Evolutionary conservation across 2,888 invertebrate species (phyloP).

Genomic region (Baccha elongata): DNA sequence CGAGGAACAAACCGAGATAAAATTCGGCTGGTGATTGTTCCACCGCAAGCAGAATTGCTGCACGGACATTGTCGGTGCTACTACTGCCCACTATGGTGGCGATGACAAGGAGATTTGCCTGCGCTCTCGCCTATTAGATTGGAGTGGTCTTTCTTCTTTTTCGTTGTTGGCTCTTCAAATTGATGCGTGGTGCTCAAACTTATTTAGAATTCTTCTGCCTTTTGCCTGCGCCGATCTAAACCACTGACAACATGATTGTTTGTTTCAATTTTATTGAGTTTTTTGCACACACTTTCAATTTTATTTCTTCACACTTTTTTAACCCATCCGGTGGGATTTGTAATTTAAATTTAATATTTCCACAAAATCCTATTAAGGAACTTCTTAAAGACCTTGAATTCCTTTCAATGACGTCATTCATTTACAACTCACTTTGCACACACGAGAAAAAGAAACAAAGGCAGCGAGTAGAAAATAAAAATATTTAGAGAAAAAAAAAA

Average conservation of each 20-base stretch:
- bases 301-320: not conserved
- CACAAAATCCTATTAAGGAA: conserved; percentile 32
- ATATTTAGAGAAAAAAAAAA: conserved; percentile 32
- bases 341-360: conserved; percentile 12
- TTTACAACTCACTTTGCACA: conserved; percentile 63
- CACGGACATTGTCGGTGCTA: conserved; percentile 84
- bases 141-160: conserved; percentile 30
- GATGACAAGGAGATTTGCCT: conserved; percentile 1
- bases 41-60: conserved; percentile 93
- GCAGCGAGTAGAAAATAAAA: conserved; percentile 53
- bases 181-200: conserved; percentile 30
- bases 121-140: conserved; percentile 30
- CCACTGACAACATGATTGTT: conserved; percentile 50
- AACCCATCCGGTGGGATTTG: not conserved
- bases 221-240: conserved; percentile 50
- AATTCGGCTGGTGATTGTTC: conserved; percentile 97
- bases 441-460: conserved; percentile 60
- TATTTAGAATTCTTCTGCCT: conserved; percentile 17
- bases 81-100: not conserved
- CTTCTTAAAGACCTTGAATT: conserved; percentile 80
- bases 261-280: conserved; percentile 37
- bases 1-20: conserved; percentile 93
- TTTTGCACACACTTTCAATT: not conserved
- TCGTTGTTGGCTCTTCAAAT: conserved; percentile 10
- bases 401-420: conserved; percentile 81